These are phyloP conservation scores for Pluvianellus socialis DNA, from an alignment of 2,113 vertebrate species.

Conservation along the genomic window DNA sequence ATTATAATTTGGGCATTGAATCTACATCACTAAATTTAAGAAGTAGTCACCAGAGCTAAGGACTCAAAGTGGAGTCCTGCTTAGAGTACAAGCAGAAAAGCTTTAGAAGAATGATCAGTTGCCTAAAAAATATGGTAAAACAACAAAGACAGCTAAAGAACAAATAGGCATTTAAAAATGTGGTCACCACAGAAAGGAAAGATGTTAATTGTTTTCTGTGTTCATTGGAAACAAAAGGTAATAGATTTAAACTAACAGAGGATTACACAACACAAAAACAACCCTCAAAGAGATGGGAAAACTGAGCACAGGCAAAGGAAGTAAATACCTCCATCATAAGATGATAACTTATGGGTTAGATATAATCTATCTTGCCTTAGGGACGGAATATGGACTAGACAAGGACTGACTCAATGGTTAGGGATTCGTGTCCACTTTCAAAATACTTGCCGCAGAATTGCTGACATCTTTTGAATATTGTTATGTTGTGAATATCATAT, in stretches of 20 bases:
- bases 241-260: not conserved
- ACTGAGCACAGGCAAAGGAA: not conserved
- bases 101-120: not conserved
- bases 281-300: not conserved
- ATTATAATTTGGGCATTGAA: not conserved
- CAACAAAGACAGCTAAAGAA: not conserved
- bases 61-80: not conserved
- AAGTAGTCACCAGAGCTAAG: not conserved
- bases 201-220: not conserved
- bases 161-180: not conserved
- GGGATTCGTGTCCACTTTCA: not conserved
- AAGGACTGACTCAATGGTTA: not conserved
- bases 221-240: not conserved
- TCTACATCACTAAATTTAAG: not conserved
- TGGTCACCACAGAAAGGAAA: not conserved
- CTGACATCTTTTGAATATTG: not conserved
- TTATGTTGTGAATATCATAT: not conserved
- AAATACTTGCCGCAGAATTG: not conserved
- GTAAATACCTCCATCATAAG: too few species aligned
- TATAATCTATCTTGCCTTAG: not conserved
- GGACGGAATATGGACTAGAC: not conserved
- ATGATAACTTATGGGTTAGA: not conserved
- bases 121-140: rapidly evolving
- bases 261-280: not conserved
- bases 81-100: not conserved